Percentiles rank a stretch among this genome's conserved stretches.
phyloP scores from a whole-genome alignment of 2,797 vertebrate species.

The Tinamus major region DNA sequence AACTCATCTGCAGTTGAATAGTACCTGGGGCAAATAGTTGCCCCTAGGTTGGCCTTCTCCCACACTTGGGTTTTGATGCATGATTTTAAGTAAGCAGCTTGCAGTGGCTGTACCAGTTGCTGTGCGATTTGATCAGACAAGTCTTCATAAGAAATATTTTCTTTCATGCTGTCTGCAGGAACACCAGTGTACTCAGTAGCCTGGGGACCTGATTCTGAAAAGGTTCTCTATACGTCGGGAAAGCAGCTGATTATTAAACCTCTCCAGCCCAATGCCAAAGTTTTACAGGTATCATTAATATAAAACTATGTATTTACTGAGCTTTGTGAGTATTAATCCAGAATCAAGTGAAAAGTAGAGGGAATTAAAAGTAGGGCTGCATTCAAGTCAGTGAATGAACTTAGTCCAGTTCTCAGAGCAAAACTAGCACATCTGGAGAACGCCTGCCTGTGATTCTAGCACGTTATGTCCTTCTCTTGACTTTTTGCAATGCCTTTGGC shows the following conservation, averaged over 20 bases:
- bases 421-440: too few species aligned
- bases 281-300: constrained; percentile 86
- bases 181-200: constrained; percentile 93
- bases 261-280: constrained; percentile 92
- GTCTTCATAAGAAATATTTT: background rate
- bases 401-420: background rate
- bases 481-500: too few species aligned
- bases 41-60: background rate
- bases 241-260: constrained; percentile 94
- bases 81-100: background rate
- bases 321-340: background rate
- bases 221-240: constrained; percentile 93
- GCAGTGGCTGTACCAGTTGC: background rate
- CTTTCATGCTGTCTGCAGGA: constrained; percentile 76
- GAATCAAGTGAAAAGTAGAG: background rate
- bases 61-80: background rate
- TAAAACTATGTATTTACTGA: background rate
- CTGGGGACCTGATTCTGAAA: constrained; percentile 94
- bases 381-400: background rate
- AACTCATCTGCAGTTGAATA: background rate
- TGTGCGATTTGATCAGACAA: background rate
- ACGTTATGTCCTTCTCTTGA: too few species aligned
- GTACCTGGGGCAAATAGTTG: background rate
- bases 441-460: too few species aligned
- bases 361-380: too few species aligned